These are phyloP conservation scores for Eilema griseolum DNA, from an alignment of 2,888 invertebrate species.

Conservation along the genomic window DNA sequence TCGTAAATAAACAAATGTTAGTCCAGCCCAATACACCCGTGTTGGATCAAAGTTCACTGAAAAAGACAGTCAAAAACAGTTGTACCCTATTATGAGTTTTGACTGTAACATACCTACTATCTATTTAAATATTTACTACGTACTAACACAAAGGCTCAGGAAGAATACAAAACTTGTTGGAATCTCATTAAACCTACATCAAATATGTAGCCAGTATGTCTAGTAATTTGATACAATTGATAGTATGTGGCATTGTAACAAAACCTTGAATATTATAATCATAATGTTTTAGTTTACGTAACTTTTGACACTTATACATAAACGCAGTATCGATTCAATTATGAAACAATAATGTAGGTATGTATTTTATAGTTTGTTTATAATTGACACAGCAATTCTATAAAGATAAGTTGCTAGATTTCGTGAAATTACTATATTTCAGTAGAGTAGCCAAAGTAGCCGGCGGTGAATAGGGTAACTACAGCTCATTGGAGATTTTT, in stretches of 20 bases:
- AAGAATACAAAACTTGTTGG: neutral
- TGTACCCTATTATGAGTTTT: no score
- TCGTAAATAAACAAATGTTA: neutral
- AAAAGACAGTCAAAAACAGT: neutral
- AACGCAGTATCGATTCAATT: slow-evolving; percentile 20
- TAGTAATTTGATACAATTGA: slow-evolving; percentile 34
- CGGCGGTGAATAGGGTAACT: no score
- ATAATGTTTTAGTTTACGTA: slow-evolving; percentile 44
- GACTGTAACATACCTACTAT: neutral
- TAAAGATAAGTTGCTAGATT: slow-evolving; percentile 14
- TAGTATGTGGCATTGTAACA: slow-evolving; percentile 38
- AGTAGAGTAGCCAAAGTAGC: neutral
- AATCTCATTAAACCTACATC: slow-evolving; percentile 25
- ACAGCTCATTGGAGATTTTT: no score
- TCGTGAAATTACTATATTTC: neutral
- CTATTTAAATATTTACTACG: neutral
- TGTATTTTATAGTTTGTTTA: slow-evolving; percentile 5
- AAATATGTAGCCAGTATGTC: slow-evolving; percentile 34
- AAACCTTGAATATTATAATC: slow-evolving; percentile 54
- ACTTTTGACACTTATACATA: slow-evolving; percentile 40
- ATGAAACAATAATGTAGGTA: neutral
- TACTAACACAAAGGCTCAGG: neutral
- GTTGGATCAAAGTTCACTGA: neutral
- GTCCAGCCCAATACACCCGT: no score
- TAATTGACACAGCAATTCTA: slow-evolving; percentile 6